These are phyloP conservation scores for Zootermopsis nevadensis DNA, from an alignment of 2,888 invertebrate genomes.

Conservation along the genomic window DNA sequence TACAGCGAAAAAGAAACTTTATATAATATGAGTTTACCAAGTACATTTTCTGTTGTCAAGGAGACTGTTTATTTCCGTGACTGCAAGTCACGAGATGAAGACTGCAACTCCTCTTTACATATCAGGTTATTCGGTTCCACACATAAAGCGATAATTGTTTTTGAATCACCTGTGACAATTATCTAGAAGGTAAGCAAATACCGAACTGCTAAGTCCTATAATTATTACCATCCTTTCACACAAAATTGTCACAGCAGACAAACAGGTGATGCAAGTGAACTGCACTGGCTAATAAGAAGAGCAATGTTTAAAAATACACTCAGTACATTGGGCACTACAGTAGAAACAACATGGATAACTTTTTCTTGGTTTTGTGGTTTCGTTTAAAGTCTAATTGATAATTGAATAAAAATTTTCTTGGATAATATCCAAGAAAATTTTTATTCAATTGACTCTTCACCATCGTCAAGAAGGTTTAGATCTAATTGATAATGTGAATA, in stretches of 20 bases:
- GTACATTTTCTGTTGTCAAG: neutral
- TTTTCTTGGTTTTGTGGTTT: too few relatives aligned
- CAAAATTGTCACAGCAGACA: neutral
- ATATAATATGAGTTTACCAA: neutral
- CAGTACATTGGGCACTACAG: too few relatives aligned
- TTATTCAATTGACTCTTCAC: too few relatives aligned
- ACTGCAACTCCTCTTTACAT: neutral
- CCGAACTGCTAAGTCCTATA: neutral
- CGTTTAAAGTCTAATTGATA: too few relatives aligned
- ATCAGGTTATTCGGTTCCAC: neutral
- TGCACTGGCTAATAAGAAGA: too few relatives aligned
- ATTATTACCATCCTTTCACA: neutral
- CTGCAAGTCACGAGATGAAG: neutral
- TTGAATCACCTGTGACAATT: constrained; percentile 7
- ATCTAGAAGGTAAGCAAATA: neutral
- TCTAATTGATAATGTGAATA: too few relatives aligned
- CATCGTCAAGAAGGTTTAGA: too few relatives aligned
- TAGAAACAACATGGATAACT: too few relatives aligned
- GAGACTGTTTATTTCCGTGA: neutral
- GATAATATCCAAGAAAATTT: too few relatives aligned
- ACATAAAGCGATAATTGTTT: neutral
- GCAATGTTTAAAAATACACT: too few relatives aligned
- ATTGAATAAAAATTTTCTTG: too few relatives aligned
- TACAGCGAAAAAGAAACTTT: neutral
- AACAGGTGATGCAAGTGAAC: too few relatives aligned